A percentile compares a stretch with the other conserved stretches of the same genome.
Evolutionary conservation across 2,888 invertebrate genomes (phyloP).

Genomic region (Chalcis sispes): DNA sequence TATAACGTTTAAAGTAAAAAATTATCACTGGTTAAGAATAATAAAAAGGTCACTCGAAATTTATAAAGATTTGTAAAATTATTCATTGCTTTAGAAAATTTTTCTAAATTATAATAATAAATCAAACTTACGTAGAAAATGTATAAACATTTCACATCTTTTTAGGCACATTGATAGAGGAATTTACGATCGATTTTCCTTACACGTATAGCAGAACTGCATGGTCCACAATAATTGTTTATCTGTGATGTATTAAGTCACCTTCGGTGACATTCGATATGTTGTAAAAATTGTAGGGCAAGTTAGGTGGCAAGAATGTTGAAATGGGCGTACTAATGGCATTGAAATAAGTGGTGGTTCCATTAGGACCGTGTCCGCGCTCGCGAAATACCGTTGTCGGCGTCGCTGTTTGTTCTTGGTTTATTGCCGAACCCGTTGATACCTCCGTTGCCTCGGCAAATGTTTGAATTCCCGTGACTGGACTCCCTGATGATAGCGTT

Average conservation of each 20-base stretch:
- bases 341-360: slow-evolving; percentile 67
- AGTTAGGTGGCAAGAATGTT: slow-evolving; percentile 70
- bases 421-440: slow-evolving; percentile 31
- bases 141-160: too few relatives aligned
- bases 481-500: slow-evolving; percentile 63
- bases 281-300: slow-evolving; percentile 74
- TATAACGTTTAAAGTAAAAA: too few relatives aligned
- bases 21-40: too few relatives aligned
- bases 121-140: too few relatives aligned
- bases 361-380: not conserved
- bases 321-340: slow-evolving; percentile 68
- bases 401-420: slow-evolving; percentile 50
- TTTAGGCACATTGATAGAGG: too few relatives aligned
- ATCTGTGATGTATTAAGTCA: slow-evolving; percentile 69
- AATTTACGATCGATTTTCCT: too few relatives aligned
- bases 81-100: too few relatives aligned
- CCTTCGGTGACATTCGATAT: slow-evolving; percentile 68
- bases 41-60: too few relatives aligned
- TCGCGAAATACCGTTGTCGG: slow-evolving; percentile 67
- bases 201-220: too few relatives aligned
- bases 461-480: slow-evolving; percentile 66
- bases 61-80: too few relatives aligned
- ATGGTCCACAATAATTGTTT: slow-evolving; percentile 56
- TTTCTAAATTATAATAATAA: too few relatives aligned
- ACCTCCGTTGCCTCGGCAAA: slow-evolving; percentile 66